Conservation (phyloP, 2,888 invertebrate species). For the Choristoneura rosaceana region DNA sequence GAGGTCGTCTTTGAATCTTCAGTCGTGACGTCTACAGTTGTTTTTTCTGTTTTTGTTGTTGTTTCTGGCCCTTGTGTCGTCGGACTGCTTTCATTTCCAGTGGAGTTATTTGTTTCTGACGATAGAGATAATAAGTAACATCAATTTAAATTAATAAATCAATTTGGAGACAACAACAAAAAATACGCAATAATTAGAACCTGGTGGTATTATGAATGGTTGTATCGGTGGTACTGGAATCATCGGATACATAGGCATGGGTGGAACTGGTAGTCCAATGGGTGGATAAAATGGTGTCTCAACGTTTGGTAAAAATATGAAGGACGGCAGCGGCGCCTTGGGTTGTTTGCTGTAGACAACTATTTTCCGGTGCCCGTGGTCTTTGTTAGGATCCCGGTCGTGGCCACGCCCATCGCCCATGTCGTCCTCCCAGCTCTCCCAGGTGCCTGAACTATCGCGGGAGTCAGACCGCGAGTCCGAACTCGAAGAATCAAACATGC, state of each 20-base stretch:
- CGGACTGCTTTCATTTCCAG: background rate
- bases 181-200: conserved; percentile 45
- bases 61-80: background rate
- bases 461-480: conserved; percentile 49
- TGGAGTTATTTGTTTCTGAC: background rate
- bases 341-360: conserved; percentile 71
- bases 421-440: conserved; percentile 43
- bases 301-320: conserved; percentile 74
- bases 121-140: background rate
- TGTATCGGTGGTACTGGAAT: conserved; percentile 75
- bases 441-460: conserved; percentile 45
- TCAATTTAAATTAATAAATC: background rate
- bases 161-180: background rate
- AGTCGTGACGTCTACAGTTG: background rate
- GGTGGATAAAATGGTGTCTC: conserved; percentile 76
- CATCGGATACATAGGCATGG: conserved; percentile 76
- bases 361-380: conserved; percentile 73
- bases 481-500: conserved; percentile 67
- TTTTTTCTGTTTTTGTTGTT: background rate
- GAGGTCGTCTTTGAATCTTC: background rate
- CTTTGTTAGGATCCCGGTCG: conserved; percentile 44
- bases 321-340: conserved; percentile 72
- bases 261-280: conserved; percentile 70
- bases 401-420: conserved; percentile 1
- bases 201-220: conserved; percentile 61